Evolutionary conservation across 2,113 vertebrate genomes (phyloP).

Genomic region (Oncorhynchus mykiss): DNA sequence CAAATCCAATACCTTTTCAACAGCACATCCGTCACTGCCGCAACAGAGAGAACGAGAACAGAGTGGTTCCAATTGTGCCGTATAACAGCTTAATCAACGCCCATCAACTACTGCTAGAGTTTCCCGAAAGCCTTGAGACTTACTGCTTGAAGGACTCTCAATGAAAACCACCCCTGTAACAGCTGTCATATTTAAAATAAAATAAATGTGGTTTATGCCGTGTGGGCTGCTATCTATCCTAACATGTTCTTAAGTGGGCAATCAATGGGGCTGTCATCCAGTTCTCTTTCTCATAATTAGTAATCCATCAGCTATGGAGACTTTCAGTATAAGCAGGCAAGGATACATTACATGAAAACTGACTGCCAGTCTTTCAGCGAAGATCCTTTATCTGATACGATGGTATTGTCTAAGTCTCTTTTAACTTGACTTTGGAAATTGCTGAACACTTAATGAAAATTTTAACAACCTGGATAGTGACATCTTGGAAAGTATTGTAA

Average conservation of each 20-base stretch:
- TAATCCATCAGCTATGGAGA: constrained; percentile 12
- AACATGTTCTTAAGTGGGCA: constrained; percentile 19
- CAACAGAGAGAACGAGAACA: constrained; percentile 59
- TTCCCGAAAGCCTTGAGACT: constrained; percentile 15
- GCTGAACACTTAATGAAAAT: neutral
- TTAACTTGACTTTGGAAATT: neutral
- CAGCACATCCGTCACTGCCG: constrained; percentile 73
- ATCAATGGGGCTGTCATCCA: constrained; percentile 14
- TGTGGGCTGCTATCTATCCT: constrained; percentile 20
- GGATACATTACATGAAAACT: constrained; percentile 16
- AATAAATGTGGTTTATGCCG: constrained; percentile 22
- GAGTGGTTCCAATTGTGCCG: constrained; percentile 67
- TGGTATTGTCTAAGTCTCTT: neutral
- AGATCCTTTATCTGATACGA: neutral
- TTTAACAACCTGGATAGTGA: neutral
- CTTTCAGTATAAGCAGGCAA: constrained; percentile 10
- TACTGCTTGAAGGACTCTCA: constrained; percentile 14
- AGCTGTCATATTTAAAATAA: constrained; percentile 31
- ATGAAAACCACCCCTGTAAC: constrained; percentile 33
- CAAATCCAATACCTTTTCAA: constrained; percentile 75
- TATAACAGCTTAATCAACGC: constrained; percentile 73
- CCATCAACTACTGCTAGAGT: constrained; percentile 29
- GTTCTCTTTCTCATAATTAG: constrained; percentile 28
- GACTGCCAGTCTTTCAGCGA: neutral
- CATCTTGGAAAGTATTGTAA: neutral